These are phyloP conservation scores for Nasonia vitripennis DNA, from an alignment of 1,140 invertebrate species.

Conservation along the genomic window DNA sequence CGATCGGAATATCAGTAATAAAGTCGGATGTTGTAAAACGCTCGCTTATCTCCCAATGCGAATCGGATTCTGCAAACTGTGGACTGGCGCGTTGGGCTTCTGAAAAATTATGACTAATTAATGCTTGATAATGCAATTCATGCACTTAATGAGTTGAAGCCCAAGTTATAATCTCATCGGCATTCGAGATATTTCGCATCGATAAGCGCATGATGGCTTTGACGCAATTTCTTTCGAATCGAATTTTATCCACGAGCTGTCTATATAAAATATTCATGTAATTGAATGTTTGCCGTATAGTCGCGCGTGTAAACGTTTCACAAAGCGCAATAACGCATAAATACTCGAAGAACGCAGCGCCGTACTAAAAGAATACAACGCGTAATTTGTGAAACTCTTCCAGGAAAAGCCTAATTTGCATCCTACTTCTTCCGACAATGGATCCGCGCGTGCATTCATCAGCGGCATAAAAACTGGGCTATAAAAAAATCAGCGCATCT, in stretches of 20 bases:
- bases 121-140: neutral
- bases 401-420: constrained; percentile 22
- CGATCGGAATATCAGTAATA: constrained; percentile 2
- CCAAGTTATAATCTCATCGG: too few species aligned
- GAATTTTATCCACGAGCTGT: neutral
- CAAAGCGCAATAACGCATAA: neutral
- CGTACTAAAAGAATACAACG: too few species aligned
- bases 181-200: too few species aligned
- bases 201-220: too few species aligned
- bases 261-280: constrained; percentile 1
- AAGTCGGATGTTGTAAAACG: constrained; percentile 23
- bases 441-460: neutral
- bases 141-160: neutral
- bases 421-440: neutral
- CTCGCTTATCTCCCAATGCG: neutral
- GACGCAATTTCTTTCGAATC: neutral
- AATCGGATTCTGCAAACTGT: neutral
- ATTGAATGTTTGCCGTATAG: neutral
- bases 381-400: neutral
- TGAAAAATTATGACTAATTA: constrained; percentile 21
- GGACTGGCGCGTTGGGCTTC: neutral
- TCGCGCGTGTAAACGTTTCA: too few species aligned
- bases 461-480: neutral
- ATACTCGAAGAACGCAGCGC: neutral
- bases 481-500: neutral